Evolutionary conservation across 2,797 vertebrate species (phyloP).

Genomic region (Tragopan temminckii): DNA sequence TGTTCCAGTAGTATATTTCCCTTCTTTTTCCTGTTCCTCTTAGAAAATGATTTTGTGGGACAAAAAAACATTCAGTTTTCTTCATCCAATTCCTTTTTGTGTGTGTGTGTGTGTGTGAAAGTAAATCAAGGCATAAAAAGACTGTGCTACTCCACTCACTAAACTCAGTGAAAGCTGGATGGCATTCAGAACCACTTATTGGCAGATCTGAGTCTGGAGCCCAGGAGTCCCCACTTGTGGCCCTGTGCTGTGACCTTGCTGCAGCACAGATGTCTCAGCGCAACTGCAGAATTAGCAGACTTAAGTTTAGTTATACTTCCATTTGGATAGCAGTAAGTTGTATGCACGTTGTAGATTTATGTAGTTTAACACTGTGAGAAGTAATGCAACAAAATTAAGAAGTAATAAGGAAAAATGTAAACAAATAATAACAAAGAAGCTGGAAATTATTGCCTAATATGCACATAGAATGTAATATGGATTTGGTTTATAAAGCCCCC

Average conservation of each 20-base stretch:
- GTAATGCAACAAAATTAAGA: slow-evolving; percentile 34
- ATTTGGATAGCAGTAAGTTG: neutral
- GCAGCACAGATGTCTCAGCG: neutral
- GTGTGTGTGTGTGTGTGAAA: neutral
- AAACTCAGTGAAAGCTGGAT: neutral
- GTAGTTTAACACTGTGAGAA: neutral
- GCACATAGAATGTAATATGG: neutral
- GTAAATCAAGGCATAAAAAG: neutral
- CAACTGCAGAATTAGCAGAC: neutral
- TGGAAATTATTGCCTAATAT: slow-evolving; percentile 12
- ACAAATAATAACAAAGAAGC: slow-evolving; percentile 25
- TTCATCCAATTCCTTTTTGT: neutral
- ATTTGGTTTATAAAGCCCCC: neutral
- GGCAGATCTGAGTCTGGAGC: neutral
- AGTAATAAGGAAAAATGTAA: slow-evolving; percentile 41
- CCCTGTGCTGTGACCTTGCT: neutral
- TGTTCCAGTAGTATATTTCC: neutral
- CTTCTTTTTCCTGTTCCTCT: neutral
- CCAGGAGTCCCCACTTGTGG: neutral
- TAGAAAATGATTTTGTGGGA: neutral
- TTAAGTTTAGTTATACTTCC: neutral
- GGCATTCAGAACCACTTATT: neutral
- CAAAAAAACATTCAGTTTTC: neutral
- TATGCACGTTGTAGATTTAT: neutral
- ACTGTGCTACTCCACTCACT: neutral